phyloP scores from a whole-genome alignment of 2,888 invertebrate genomes.

The Cantharis nigra region DNA sequence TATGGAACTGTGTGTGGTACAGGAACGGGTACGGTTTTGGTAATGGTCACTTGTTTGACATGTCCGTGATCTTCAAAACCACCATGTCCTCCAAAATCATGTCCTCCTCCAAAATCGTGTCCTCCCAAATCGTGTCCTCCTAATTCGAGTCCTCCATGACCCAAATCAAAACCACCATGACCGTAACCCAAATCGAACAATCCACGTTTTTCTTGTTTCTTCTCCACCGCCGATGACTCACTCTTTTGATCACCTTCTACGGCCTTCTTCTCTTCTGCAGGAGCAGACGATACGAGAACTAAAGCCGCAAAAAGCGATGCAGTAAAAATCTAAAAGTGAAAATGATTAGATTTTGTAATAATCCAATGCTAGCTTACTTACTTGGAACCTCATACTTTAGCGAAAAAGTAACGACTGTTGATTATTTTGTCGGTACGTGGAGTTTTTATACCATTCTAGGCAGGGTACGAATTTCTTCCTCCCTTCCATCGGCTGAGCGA shows the following conservation, averaged over 20 bases:
- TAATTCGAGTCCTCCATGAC: constrained; percentile 25
- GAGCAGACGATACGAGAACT: constrained; percentile 46
- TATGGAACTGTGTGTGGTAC: constrained; percentile 65
- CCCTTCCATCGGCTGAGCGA: not conserved
- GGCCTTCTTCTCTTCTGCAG: constrained; percentile 39
- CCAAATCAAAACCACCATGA: constrained; percentile 25
- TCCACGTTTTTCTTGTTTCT: constrained; percentile 48
- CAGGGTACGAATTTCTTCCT: not conserved
- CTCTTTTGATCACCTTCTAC: constrained; percentile 39
- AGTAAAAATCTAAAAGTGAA: constrained; percentile 44
- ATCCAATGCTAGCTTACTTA: constrained; percentile 38
- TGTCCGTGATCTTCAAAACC: constrained; percentile 23
- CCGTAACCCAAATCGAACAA: constrained; percentile 44
- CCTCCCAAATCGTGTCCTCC: constrained; percentile 29
- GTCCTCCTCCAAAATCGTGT: constrained; percentile 33
- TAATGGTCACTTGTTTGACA: constrained; percentile 59
- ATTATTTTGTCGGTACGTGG: constrained; percentile 5
- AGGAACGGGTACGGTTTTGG: constrained; percentile 64
- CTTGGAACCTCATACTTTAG: constrained; percentile 46
- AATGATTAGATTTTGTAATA: constrained; percentile 5
- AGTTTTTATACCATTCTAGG: constrained; percentile 8
- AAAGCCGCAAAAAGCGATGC: constrained; percentile 50
- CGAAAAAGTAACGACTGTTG: constrained; percentile 47
- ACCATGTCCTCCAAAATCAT: not conserved
- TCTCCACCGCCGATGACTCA: constrained; percentile 9